Base-by-base conservation (phyloP, 2,113 vertebrate genomes). In the Bucco capensis region DNA sequence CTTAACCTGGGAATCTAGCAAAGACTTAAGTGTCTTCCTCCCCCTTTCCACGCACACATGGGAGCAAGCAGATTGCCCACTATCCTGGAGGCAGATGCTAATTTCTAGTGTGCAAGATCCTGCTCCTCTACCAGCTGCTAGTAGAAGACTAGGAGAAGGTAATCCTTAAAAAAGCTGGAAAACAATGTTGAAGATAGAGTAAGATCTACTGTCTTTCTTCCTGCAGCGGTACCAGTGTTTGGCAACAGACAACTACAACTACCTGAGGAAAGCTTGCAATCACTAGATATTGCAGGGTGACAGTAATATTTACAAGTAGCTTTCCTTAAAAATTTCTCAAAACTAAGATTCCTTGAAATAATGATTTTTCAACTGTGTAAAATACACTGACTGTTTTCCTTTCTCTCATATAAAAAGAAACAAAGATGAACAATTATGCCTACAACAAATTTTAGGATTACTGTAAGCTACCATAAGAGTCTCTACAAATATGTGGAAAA, bases 401-500 rank as follows among this genome's bases (percentile, higher is more conserved):
- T 61, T 15, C 31, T 61, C 57, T 74, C 22, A 54, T 10, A 67
- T 27, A 33, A 19, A 60, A 54, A 80, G 42, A 49, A 54, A 83
- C 6, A 88, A 86, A 38, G 7, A 38, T 85, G 46, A 57, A 4
- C 4, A 83, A 37, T 7, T 62, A 37, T 37, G 33, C 24, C 27
- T 38, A 28, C 42, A 69, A 37, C 2, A 1, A 56, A 23, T 60
- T 69, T 72, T 51, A 58, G 33, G 16, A 38, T 66, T 90, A 30
- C 12, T 79, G 12, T 37, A 33, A 89, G 2, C 14, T 51, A 33
- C 25, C 3, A 4, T 15, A 56, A 60, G 6, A 85, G 23, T 57
- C 40, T 78, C 30, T 40, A 58, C 49, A 89, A 56, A 56, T 35
- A 78, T 13, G 19, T 90, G 64, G 90, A 88, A 93, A 94, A 83